phyloP scores from a whole-genome alignment of 1,140 invertebrate species.

The Hylaeus anthracinus region DNA sequence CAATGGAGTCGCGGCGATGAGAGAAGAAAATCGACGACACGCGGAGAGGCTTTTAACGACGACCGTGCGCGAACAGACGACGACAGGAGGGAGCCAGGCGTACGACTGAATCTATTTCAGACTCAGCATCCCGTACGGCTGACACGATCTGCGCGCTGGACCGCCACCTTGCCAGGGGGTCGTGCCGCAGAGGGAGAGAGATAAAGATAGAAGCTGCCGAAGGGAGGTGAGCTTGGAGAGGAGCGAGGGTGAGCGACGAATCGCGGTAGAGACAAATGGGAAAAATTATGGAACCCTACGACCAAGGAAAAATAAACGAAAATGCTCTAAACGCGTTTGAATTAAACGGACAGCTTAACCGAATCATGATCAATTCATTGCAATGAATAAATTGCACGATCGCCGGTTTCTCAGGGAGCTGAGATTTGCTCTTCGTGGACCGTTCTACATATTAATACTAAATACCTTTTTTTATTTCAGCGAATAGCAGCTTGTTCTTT shows the following conservation, averaged over 20 bases:
- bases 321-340: too few relatives aligned
- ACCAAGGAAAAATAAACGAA: background rate
- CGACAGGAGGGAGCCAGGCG: slow-evolving; percentile 54
- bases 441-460: too few relatives aligned
- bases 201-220: slow-evolving; percentile 26
- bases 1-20: background rate
- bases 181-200: slow-evolving; percentile 43
- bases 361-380: too few relatives aligned
- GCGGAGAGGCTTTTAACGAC: slow-evolving; percentile 39
- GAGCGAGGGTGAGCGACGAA: slow-evolving; percentile 30
- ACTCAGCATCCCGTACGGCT: slow-evolving; percentile 64
- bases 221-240: background rate
- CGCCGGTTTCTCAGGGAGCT: too few relatives aligned
- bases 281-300: too few relatives aligned
- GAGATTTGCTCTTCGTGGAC: too few relatives aligned
- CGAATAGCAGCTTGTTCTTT: too few relatives aligned
- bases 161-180: slow-evolving; percentile 59
- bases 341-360: too few relatives aligned
- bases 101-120: slow-evolving; percentile 64
- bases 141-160: slow-evolving; percentile 59
- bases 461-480: too few relatives aligned
- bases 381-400: too few relatives aligned
- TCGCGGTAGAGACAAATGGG: background rate
- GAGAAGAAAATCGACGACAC: slow-evolving; percentile 16
- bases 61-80: slow-evolving; percentile 19